Conservation (phyloP, 2,888 invertebrate species). For the Anaspis maculata region DNA sequence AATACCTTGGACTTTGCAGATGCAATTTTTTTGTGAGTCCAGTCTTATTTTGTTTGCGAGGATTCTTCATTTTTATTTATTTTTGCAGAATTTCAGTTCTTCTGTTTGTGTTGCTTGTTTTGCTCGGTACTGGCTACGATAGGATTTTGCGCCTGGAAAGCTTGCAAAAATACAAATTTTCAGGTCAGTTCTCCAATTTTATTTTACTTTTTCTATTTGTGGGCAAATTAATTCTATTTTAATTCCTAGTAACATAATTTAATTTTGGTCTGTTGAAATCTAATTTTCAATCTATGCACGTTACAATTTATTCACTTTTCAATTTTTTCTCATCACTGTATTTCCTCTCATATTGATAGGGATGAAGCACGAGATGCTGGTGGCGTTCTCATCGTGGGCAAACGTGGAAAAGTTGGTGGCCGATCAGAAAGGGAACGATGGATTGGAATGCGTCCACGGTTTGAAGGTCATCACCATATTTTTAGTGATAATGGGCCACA, state of each 20-base stretch:
- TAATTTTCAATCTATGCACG: too few relatives aligned
- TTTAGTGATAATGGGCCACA: conserved; percentile 30
- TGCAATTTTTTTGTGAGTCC: conserved; percentile 18
- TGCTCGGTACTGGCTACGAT: conserved; percentile 21
- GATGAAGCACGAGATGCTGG: conserved; percentile 20
- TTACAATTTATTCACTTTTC: too few relatives aligned
- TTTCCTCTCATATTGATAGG: too few relatives aligned
- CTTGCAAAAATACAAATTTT: too few relatives aligned
- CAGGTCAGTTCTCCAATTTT: too few relatives aligned
- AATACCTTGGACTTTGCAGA: conserved; percentile 9
- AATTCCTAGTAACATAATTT: too few relatives aligned
- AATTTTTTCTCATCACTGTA: too few relatives aligned
- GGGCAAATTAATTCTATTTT: too few relatives aligned
- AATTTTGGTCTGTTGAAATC: too few relatives aligned
- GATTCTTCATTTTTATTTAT: background rate
- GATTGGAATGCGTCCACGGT: conserved; percentile 30
- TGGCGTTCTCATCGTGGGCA: conserved; percentile 26
- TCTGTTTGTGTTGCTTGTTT: conserved; percentile 13
- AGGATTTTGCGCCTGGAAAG: too few relatives aligned
- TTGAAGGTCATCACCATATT: conserved; percentile 32
- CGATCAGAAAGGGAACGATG: conserved; percentile 20
- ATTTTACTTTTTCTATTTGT: too few relatives aligned
- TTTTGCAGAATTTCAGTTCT: conserved; percentile 14
- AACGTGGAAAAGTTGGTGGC: conserved; percentile 27
- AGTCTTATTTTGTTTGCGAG: background rate